Evolutionary conservation across 2,888 invertebrate genomes (phyloP), one percentile per base, ranked within the genome.

Genomic region (Pandemis heparana): DNA sequence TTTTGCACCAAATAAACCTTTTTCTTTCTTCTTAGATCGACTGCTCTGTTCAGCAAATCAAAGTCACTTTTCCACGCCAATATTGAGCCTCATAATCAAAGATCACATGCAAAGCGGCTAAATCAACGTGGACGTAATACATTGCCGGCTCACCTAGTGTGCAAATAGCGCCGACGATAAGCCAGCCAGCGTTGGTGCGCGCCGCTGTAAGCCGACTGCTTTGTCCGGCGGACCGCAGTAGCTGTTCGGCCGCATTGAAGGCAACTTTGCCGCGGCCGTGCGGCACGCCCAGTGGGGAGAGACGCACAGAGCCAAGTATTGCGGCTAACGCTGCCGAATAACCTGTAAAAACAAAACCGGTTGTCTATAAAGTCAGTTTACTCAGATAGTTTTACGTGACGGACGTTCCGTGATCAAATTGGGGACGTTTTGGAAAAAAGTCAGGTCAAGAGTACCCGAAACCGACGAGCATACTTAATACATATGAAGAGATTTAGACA

Each of bases 211-310:
- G 95, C 67, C 99, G 95, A 88, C 98, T 98, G 90, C 99, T 99
- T 92, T 99, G 99, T 82, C 98, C 98, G 0, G 99, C 99, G 76
- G 99, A 99, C 77, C 99, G 95, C 63, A 99, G 92, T 79, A 99
- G 92, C 87, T 99, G 99, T 92, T 99, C 99, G 0, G 99, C 99
- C 7, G 98, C 98, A 86, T 98, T 98, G 90, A 99, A 99, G 51
- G 99, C 98, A 76, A 99, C 97, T 95, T 99, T 99, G 77, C 99
- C 99, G 83, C 99, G 98, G 41, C 98, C 98, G 89, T 99, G 99
- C 0, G 99, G 99, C 56, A 99, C 97, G 18, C 99, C 99, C 14
- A 99, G 94, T 0, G 98, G 98, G 2, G 98, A 99, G 67, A 97
- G 95, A 62, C 97, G 96, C 0, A 98, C 98, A 70, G 99, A 98